phyloP scores from a whole-genome alignment of 2,797 vertebrate species.

The Passerculus sandwichensis region DNA sequence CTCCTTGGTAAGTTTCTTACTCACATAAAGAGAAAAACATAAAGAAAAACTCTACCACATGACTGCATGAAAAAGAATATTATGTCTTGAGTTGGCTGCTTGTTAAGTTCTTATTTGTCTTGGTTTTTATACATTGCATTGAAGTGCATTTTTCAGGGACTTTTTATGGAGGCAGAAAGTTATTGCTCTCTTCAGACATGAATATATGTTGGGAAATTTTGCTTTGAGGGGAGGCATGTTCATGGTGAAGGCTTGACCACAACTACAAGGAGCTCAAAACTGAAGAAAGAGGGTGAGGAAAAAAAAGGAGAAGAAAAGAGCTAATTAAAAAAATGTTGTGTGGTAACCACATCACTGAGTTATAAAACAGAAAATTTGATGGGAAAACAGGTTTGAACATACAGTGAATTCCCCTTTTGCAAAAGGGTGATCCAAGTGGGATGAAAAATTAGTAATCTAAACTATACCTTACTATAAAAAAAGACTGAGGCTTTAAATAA shows the following conservation, averaged over 20 bases:
- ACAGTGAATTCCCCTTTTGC: slow-evolving; percentile 38
- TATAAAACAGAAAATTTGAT: neutral
- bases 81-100: neutral
- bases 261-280: neutral
- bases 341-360: neutral
- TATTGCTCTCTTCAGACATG: neutral
- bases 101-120: neutral
- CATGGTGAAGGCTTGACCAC: neutral
- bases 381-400: neutral
- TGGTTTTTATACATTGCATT: neutral
- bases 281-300: neutral
- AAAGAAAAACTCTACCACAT: neutral
- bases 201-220: neutral
- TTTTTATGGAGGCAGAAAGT: neutral
- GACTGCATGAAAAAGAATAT: neutral
- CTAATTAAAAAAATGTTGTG: neutral
- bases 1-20: neutral
- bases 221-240: neutral
- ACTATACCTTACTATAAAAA: slow-evolving; percentile 55
- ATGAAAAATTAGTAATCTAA: slow-evolving; percentile 53
- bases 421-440: slow-evolving; percentile 16
- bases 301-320: neutral
- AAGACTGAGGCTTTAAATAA: slow-evolving; percentile 37
- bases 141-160: neutral
- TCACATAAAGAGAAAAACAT: neutral